These are phyloP conservation scores for Rhinoderma darwinii DNA, from an alignment of 2,113 vertebrate genomes.

Conservation along the genomic window DNA sequence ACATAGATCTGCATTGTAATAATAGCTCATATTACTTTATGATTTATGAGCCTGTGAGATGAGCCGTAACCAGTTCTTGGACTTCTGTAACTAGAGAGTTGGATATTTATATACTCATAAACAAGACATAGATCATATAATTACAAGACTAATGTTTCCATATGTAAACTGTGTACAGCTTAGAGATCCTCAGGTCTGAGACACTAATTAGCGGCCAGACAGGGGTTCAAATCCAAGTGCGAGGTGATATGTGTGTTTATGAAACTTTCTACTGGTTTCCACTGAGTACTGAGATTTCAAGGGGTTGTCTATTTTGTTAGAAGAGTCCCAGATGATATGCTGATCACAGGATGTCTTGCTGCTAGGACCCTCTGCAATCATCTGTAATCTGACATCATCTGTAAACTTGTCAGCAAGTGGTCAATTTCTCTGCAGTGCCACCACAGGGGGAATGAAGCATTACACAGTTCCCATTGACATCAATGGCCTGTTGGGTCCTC, in stretches of 20 bases:
- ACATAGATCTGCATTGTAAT: not conserved
- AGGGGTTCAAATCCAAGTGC: not conserved
- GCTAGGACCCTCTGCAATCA: too few relatives aligned
- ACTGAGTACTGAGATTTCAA: not conserved
- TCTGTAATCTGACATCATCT: not conserved
- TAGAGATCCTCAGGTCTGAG: not conserved
- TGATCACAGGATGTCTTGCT: not conserved
- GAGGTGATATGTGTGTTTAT: not conserved
- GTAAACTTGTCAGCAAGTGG: not conserved
- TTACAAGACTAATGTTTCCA: not conserved
- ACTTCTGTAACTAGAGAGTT: not conserved
- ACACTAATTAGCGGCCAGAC: not conserved
- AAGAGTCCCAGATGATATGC: too few relatives aligned
- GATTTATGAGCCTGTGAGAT: not conserved
- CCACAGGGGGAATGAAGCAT: not conserved
- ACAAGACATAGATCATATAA: slow-evolving; percentile 22
- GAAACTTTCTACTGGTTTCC: not conserved
- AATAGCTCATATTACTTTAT: not conserved
- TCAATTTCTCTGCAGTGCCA: not conserved
- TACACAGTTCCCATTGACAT: not conserved
- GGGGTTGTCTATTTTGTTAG: not conserved
- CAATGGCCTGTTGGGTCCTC: not conserved
- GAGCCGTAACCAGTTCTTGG: not conserved
- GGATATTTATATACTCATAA: not conserved
- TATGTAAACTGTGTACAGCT: not conserved